These are phyloP conservation scores for Callipepla californica DNA, from an alignment of 2,113 vertebrate genomes.

Conservation along the genomic window DNA sequence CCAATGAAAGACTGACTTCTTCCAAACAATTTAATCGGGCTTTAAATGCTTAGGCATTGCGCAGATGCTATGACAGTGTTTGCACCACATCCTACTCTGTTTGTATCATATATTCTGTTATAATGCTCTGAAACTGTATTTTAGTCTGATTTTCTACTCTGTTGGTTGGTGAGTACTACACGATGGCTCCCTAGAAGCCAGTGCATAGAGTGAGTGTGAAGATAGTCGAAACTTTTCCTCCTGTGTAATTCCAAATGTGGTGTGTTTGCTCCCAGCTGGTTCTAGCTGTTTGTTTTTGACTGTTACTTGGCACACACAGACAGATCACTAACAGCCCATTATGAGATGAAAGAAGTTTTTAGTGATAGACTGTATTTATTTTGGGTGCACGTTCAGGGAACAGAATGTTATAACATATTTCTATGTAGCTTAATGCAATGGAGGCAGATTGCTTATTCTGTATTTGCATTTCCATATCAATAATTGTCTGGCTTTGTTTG, in stretches of 20 bases:
- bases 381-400: not conserved
- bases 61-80: not conserved
- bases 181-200: not conserved
- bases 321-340: not conserved
- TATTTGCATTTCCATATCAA: constrained; percentile 20
- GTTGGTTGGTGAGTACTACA: not conserved
- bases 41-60: not conserved
- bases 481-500: not conserved
- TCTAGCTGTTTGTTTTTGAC: not conserved
- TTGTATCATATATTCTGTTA: not conserved
- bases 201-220: not conserved
- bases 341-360: constrained; percentile 2
- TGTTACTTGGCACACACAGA: not conserved
- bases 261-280: accelerated
- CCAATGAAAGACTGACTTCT: not conserved
- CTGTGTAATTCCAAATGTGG: not conserved
- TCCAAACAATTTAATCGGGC: not conserved
- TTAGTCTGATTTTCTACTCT: constrained; percentile 4
- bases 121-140: not conserved
- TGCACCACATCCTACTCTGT: not conserved
- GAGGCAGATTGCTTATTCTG: not conserved
- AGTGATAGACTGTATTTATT: constrained; percentile 16
- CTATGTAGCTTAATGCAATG: not conserved
- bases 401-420: not conserved
- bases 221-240: not conserved